A percentile compares a stretch with the other conserved stretches of the same genome.
Evolutionary conservation across 2,797 vertebrate species (phyloP).

Genomic region (Megalops cyprinoides): DNA sequence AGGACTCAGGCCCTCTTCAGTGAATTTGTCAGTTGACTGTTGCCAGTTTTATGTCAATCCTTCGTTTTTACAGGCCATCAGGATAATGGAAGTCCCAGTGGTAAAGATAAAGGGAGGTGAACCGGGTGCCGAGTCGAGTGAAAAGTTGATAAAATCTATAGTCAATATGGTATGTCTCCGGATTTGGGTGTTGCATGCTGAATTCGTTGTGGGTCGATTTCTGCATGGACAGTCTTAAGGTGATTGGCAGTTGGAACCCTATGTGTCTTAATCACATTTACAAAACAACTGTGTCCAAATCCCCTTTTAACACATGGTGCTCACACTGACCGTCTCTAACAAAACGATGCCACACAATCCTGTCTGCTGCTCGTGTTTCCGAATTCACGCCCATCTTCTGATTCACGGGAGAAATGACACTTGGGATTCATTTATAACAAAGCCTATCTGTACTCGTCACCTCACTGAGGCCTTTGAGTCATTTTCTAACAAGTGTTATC

Average conservation of each 20-base stretch:
- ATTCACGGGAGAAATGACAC: background rate
- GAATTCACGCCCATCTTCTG: background rate
- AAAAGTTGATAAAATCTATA: conserved; percentile 96
- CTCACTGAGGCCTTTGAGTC: background rate
- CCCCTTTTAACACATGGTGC: conserved; percentile 22
- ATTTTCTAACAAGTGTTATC: conserved; percentile 6
- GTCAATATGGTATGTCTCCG: conserved; percentile 90
- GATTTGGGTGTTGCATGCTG: conserved; percentile 62
- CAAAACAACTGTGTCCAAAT: conserved; percentile 24
- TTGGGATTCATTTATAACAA: background rate
- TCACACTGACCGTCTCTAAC: background rate
- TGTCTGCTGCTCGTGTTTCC: background rate
- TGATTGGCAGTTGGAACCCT: conserved; percentile 25
- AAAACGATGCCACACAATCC: background rate
- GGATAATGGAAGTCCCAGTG: conserved; percentile 96
- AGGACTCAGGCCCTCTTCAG: conserved; percentile 43
- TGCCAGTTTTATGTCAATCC: conserved; percentile 47
- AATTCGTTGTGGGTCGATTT: conserved; percentile 40
- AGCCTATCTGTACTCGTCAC: background rate
- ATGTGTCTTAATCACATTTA: conserved; percentile 23
- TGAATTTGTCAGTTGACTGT: conserved; percentile 56
- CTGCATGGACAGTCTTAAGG: conserved; percentile 44
- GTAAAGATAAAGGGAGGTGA: conserved; percentile 94
- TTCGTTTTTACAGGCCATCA: conserved; percentile 88
- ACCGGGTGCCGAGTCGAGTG: conserved; percentile 78